Evolutionary conservation across 2,888 invertebrate genomes (phyloP), one percentile per base, ranked within the genome.

Genomic region (Terebella lapidaria): DNA sequence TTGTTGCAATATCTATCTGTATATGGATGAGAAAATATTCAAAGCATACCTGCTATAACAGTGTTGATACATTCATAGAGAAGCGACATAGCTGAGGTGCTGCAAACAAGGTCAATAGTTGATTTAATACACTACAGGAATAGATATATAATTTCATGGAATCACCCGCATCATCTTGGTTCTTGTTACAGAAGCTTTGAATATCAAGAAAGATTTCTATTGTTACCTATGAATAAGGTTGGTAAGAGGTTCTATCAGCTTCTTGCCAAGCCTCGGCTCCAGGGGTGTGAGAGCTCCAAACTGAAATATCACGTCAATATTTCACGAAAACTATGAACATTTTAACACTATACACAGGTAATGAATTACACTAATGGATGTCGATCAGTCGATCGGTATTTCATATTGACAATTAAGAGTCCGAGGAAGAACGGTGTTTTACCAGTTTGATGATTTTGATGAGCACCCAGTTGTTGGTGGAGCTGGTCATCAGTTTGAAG

Each of bases 401-500:
- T 35, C 42, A 35, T 10, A 15, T 35, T 35, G 42, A 35, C n/a
- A 10, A 35, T 35, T 35, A 15, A 35, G 10, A 35, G n/a, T n/a
- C n/a, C n/a, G n/a, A n/a, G n/a, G n/a, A n/a, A n/a, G n/a, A n/a
- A n/a, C n/a, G n/a, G n/a, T n/a, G n/a, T n/a, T n/a, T 54, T 84
- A 97, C 97, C 88, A 99, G 84, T 87, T 99, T 99, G 69, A 99
- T 99, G 74, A 99, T 99, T 84, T 99, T 99, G 74, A 99, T 99
- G 66, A 99, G 86, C 92, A 99, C 99, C 99, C 99, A 99, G 84
- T 99, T 99, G 80, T 99, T 99, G 59, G 97, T 94, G 57, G 97
- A 97, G 46, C 95, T 95, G 56, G 96, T 99, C 99, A 99, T 99
- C 65, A 99, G 85, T 83, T 99, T 99, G 83, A 99, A 99, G 84